A percentile compares a stretch with the other conserved stretches of the same genome.
Evolutionary conservation across 2,113 vertebrate species (phyloP).

Genomic region (Brachyistius frenatus): DNA sequence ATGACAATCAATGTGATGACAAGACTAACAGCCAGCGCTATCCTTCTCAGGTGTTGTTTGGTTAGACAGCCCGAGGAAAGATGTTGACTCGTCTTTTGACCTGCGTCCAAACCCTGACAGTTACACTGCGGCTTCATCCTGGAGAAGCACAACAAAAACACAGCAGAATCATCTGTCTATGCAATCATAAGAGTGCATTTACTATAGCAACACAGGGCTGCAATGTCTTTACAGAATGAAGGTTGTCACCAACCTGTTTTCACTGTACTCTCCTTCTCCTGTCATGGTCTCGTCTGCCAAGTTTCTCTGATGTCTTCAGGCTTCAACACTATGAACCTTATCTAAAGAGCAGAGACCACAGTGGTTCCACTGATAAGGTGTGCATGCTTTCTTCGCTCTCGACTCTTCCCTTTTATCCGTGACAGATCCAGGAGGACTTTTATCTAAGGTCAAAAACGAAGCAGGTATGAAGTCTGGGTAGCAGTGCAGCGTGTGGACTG

Average conservation of each 20-base stretch:
- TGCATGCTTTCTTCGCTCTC: neutral
- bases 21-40: slow-evolving; percentile 12
- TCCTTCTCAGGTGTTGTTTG: slow-evolving; percentile 28
- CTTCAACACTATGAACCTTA: neutral
- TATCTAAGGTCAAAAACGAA: no score
- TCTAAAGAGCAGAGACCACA: slow-evolving; percentile 36
- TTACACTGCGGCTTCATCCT: neutral
- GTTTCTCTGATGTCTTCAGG: neutral
- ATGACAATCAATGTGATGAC: slow-evolving; percentile 11
- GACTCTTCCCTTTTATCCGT: neutral
- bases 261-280: neutral
- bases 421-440: neutral
- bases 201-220: neutral
- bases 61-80: slow-evolving; percentile 34
- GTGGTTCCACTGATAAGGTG: slow-evolving; percentile 21
- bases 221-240: no score
- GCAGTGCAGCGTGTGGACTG: no score
- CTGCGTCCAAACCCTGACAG: no score
- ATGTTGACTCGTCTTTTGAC: neutral
- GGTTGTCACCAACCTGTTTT: slow-evolving; percentile 17
- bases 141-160: neutral
- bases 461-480: no score
- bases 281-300: slow-evolving; percentile 1
- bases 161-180: neutral
- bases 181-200: neutral